phyloP scores from a whole-genome alignment of 2,888 invertebrate species.

The Oscheius sp. region DNA sequence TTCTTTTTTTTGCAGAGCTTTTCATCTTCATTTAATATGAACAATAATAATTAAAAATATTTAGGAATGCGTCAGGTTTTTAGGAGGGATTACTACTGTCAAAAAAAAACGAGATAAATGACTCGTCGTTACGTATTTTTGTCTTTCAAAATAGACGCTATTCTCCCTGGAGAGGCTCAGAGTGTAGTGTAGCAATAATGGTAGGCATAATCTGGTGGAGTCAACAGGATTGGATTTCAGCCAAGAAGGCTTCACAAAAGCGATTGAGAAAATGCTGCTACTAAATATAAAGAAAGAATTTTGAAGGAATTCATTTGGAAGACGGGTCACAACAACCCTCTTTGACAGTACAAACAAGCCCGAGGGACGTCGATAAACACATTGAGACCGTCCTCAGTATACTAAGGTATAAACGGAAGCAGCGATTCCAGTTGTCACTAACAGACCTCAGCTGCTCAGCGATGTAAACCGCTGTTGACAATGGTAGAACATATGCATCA shows the following conservation, averaged over 20 bases:
- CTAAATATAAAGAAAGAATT: too few relatives aligned
- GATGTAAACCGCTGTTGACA: conserved; percentile 29
- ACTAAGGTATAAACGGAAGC: not conserved
- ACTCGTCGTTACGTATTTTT: conserved; percentile 14
- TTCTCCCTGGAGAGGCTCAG: not conserved
- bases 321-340: too few relatives aligned
- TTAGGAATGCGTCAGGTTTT: too few relatives aligned
- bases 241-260: conserved; percentile 13
- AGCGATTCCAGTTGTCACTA: conserved; percentile 16
- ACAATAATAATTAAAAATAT: too few relatives aligned
- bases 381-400: too few relatives aligned
- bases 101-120: not conserved
- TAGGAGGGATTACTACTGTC: too few relatives aligned
- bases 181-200: conserved; percentile 19
- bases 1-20: not conserved
- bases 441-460: conserved; percentile 21
- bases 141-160: not conserved
- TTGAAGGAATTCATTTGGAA: too few relatives aligned
- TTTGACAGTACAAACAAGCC: conserved; percentile 9
- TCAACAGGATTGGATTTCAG: conserved; percentile 28
- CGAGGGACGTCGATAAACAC: not conserved
- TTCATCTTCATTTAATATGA: too few relatives aligned
- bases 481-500: conserved; percentile 26
- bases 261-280: too few relatives aligned
- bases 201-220: conserved; percentile 25